Evolutionary conservation across 2,888 invertebrate genomes (phyloP), one percentile per base, ranked within the genome.

Genomic region (Amphipyra berbera): DNA sequence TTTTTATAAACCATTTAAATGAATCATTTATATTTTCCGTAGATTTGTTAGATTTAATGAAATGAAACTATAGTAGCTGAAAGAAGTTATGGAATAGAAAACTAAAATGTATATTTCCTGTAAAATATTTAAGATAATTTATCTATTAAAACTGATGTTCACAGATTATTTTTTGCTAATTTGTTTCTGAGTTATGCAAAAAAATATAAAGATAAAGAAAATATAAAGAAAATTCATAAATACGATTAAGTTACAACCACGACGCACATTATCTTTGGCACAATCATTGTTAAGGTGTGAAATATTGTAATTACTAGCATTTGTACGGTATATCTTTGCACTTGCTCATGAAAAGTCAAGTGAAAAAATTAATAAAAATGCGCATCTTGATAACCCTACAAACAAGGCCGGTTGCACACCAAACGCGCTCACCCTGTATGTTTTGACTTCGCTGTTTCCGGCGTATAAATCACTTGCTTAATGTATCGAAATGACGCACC

Each of bases 401-500:
- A 70, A 73, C 61, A 70, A 64, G 75, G 76, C 76, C 50, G 70
- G 66, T 63, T 68, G 69, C 78, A 84, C 82, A 82, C 84, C 71
- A 71, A 74, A 71, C 83, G 76, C 70, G 56, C 60, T 66, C 82
- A 77, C 86, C 86, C 91, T 82, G 86, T 84, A 85, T 94, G 94
- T 95, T 95, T 89, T 94, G 94, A 94, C 92, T 93, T 86, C 82
- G 82, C 81, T 83, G 89, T 85, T 91, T 92, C 92, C 90, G 90
- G 86, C 83, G 84, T 85, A 93, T 94, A 94, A 91, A 95, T 95
- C 95, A 94, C 93, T 84, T 85, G 91, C 83, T 89, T 94, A 94
- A 95, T 94, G 95, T 94, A 94, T 92, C 93, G 93, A 90, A 88
- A 91, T 92, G 90, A 91, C 87, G 87, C 88, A 89, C 86, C 88